phyloP scores from a whole-genome alignment of 2,113 vertebrate species.

The Turnix velox region DNA sequence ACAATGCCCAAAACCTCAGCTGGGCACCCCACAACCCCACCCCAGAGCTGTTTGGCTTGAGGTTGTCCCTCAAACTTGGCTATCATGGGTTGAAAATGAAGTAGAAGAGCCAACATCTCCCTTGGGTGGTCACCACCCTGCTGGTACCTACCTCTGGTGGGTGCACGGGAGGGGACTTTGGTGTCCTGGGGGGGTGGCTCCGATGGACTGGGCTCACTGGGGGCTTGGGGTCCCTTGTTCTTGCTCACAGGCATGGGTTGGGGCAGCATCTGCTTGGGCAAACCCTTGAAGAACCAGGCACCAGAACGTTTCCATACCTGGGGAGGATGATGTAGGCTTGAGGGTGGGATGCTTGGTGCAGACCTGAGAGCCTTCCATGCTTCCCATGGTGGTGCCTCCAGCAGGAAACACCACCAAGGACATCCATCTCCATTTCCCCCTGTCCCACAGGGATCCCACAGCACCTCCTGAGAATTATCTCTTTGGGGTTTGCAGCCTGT shows the following conservation, averaged over 20 bases:
- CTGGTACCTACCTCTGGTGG: constrained; percentile 63
- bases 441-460: neutral
- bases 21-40: fast-evolving
- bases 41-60: neutral
- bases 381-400: neutral
- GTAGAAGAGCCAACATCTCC: fast-evolving
- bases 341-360: neutral
- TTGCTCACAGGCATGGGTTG: constrained; percentile 81
- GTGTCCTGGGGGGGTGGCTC: constrained; percentile 44
- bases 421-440: fast-evolving
- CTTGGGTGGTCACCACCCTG: fast-evolving
- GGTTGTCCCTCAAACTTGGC: fast-evolving
- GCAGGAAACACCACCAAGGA: fast-evolving
- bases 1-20: neutral
- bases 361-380: neutral
- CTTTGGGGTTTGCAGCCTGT: fast-evolving
- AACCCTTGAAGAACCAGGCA: constrained; percentile 94
- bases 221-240: constrained; percentile 42
- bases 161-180: constrained; percentile 32
- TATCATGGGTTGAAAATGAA: fast-evolving
- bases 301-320: constrained; percentile 93
- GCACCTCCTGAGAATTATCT: neutral
- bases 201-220: neutral
- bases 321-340: fast-evolving
- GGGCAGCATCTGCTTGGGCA: constrained; percentile 84